Evolutionary conservation across 2,797 vertebrate genomes (phyloP), one percentile per base, ranked within the genome.

Genomic region (Thalassophryne amazonica): DNA sequence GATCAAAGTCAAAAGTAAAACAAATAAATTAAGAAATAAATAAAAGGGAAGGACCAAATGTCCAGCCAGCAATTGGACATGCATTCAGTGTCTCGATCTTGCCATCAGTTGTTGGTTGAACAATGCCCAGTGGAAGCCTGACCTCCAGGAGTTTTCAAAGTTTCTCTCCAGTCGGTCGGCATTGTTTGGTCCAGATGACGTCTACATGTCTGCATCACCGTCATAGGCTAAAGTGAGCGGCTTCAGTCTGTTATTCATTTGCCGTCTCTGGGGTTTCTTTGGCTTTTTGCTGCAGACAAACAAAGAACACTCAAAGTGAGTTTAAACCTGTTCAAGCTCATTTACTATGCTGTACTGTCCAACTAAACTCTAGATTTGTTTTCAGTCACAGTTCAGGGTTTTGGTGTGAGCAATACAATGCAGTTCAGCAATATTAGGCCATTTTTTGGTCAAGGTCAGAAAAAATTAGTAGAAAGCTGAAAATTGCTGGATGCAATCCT

Each of bases 171-270:
- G 29, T 42, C 55, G 54, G 32, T 52, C 13, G 30, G 25, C 8
- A n/a, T 6, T 17, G 33, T 51, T 4, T 6, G 7, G 22, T 33
- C 7, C 22, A 56, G 29, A 60, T 39, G 54, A 67, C 49, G 23
- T 50, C 89, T 92, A 99, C 96, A 99, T 99, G 82, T 99, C 97
- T 4, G 95, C 95, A 0, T 99, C 97, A 52, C 97, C 95, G 23
- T 99, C 97, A 11, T 99, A 99, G 62, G 95, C 96, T 90, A 99
- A 87, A 7, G 97, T 99, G 82, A 99, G 91, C 16, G 97, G 95
- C 91, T 98, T 99, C 83, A 99, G 91, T 52, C 96, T 85, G 91
- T 98, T 98, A 89, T 97, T 98, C 88, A 90, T 90, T 73, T 97
- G 95, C 63, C 95, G 91, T 67, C 97, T 91, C 78, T 95, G 94